Percentiles rank a stretch among this genome's conserved stretches.
phyloP scores from a whole-genome alignment of 37 sponge, comb jelly and placozoan species.

The Diacarnus erythraeanus region DNA sequence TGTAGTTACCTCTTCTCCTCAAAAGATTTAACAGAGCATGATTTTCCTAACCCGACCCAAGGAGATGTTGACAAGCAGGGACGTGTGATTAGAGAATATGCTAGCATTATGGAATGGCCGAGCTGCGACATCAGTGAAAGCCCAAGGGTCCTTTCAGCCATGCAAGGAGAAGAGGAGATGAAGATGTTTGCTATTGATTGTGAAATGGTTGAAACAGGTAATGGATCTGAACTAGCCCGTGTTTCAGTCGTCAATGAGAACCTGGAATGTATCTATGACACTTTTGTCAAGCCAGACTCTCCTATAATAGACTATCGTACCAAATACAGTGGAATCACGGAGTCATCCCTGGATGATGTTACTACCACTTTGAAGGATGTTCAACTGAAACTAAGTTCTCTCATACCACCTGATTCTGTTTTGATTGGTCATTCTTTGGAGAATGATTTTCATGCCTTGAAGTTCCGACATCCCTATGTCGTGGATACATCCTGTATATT shows the following conservation, averaged over 20 bases:
- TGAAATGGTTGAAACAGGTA: conserved; percentile 77
- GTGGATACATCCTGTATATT: conserved; percentile 83
- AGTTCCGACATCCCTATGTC: conserved; percentile 61
- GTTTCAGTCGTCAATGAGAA: conserved; percentile 86
- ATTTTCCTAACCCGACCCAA: conserved; percentile 27
- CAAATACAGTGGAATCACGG: conserved; percentile 90
- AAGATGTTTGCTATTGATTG: conserved; percentile 88
- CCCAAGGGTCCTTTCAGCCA: neutral
- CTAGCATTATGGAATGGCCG: conserved; percentile 25
- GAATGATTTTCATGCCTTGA: conserved; percentile 92
- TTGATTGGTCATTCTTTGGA: conserved; percentile 96
- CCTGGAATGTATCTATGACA: conserved; percentile 81
- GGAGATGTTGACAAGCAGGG: neutral
- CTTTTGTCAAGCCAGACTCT: conserved; percentile 75
- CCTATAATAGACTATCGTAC: conserved; percentile 85
- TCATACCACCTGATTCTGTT: conserved; percentile 77
- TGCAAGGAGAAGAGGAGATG: neutral
- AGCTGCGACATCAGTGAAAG: neutral
- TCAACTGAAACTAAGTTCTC: conserved; percentile 45
- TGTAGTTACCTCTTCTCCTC: conserved; percentile 30
- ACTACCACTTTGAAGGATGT: conserved; percentile 81
- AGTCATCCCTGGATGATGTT: conserved; percentile 68
- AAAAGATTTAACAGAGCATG: conserved; percentile 26
- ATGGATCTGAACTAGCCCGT: conserved; percentile 69
- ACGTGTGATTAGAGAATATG: neutral